Evolutionary conservation across 2,113 vertebrate genomes (phyloP).

Genomic region (Buteo buteo): DNA sequence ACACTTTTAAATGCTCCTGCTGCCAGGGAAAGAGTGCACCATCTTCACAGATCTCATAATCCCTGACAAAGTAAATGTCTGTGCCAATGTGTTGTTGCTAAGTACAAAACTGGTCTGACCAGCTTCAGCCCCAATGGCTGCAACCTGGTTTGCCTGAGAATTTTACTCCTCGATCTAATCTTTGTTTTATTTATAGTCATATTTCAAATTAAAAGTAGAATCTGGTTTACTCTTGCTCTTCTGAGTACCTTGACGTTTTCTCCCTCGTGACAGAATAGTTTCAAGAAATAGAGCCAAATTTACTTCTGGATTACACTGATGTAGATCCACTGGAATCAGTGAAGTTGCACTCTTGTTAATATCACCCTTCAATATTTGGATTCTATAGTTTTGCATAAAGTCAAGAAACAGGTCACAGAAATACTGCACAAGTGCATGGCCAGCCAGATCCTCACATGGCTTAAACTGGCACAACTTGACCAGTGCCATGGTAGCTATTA

Average conservation of each 20-base stretch:
- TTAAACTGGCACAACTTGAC: background rate
- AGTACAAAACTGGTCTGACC: conserved; percentile 40
- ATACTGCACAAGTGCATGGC: background rate
- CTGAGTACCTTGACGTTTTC: background rate
- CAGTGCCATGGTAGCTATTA: background rate
- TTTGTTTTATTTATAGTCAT: conserved; percentile 12
- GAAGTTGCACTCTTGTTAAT: background rate
- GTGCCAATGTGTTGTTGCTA: background rate
- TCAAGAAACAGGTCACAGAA: background rate
- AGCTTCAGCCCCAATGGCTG: background rate
- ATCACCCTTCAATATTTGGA: background rate
- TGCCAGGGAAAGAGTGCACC: background rate
- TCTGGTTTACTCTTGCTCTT: background rate
- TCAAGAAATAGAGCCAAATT: background rate
- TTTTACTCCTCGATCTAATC: conserved; percentile 50
- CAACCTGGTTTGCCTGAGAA: background rate
- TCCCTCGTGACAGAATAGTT: background rate
- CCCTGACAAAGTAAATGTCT: background rate
- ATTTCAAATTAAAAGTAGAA: conserved; percentile 16
- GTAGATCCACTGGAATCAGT: background rate
- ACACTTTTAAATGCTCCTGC: background rate
- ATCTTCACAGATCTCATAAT: background rate
- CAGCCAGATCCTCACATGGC: background rate
- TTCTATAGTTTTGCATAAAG: background rate
- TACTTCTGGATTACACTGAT: background rate